Evolutionary conservation across 2,888 invertebrate genomes (phyloP), one percentile per base, ranked within the genome.

Genomic region (Amaurobius ferox): DNA sequence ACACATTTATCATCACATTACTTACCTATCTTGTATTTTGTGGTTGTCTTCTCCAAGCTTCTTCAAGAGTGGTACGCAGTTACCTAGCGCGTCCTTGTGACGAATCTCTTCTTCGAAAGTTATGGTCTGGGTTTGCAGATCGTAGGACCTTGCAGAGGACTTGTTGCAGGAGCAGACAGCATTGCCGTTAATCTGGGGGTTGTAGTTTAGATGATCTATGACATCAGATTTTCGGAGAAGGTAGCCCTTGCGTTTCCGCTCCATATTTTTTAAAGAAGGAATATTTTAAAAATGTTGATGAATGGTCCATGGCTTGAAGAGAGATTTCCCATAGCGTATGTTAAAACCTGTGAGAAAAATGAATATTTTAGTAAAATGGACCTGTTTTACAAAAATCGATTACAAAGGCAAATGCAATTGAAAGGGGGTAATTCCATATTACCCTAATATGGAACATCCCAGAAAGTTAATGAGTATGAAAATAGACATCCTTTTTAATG

Each of bases 111-210:
- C 83, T 6, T 64, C 83, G 30, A 85, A 85, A 23, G 77, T 85
- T 66, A 85, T 71, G 2, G 83, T 85, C 40, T 85, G 83, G 11
- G 83, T 85, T 44, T 85, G 83, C 6, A 85, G 72, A 23, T 85
- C 83, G 29, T 85, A 85, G 39, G 77, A 39, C 40, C 72, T 72
- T 66, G 44, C 64, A 11, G 70, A 28, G 6, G 61, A 28, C 0
- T 44, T 40, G 39, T 77, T 71, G 30, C 70, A 64, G 0, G 62
- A 64, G 66, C 23, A 62, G 48, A 70, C 64, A 26, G 48, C 32
- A 26, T 23, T 13, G 6, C 61, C 35, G 16, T 28, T 35, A 9
- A 6, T 16, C 9, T 16, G 64, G 40, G 39, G 32, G 0, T 70
- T 55, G 23, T 68, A n/a, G 9, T 26, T 64, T 7, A 40, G 40